Percentiles rank a stretch among this genome's conserved stretches.
Evolutionary conservation across 2,888 invertebrate genomes (phyloP).

Genomic region (Cyclophora albipunctata): DNA sequence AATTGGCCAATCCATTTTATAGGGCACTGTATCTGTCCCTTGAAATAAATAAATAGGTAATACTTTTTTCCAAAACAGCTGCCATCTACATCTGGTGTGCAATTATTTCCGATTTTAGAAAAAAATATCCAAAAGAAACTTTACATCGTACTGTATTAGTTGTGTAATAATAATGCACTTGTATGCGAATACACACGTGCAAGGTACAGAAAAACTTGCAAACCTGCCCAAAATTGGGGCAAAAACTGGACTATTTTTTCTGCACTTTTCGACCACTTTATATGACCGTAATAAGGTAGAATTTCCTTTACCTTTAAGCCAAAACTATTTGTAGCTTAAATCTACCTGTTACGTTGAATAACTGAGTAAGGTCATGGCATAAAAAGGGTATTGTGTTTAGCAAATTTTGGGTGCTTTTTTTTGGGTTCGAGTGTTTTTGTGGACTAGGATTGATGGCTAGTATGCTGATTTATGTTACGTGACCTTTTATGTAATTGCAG

Average conservation of each 20-base stretch:
- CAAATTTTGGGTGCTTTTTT: slow-evolving; percentile 26
- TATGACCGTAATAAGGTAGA: too few relatives aligned
- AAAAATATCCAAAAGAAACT: slow-evolving; percentile 10
- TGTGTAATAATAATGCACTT: slow-evolving; percentile 13
- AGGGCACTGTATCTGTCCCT: too few relatives aligned
- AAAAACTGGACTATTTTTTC: slow-evolving; percentile 15
- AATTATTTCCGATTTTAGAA: not conserved
- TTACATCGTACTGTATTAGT: not conserved
- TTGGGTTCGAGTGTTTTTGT: not conserved
- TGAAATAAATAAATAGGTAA: too few relatives aligned
- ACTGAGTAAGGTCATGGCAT: slow-evolving; percentile 25
- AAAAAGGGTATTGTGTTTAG: slow-evolving; percentile 28
- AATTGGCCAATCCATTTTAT: too few relatives aligned
- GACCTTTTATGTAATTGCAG: too few relatives aligned
- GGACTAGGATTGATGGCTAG: too few relatives aligned
- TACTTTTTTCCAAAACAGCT: not conserved
- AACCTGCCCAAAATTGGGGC: slow-evolving; percentile 25
- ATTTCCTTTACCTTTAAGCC: too few relatives aligned
- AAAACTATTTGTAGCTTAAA: not conserved
- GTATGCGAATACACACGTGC: slow-evolving; percentile 34
- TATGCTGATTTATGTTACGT: too few relatives aligned
- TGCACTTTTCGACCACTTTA: not conserved
- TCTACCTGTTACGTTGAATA: slow-evolving; percentile 46
- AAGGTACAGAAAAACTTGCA: slow-evolving; percentile 28
- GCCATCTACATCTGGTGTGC: slow-evolving; percentile 22